A percentile compares a stretch with the other conserved stretches of the same genome.
phyloP scores from a whole-genome alignment of 2,888 invertebrate genomes.

The Helicoverpa assulta region DNA sequence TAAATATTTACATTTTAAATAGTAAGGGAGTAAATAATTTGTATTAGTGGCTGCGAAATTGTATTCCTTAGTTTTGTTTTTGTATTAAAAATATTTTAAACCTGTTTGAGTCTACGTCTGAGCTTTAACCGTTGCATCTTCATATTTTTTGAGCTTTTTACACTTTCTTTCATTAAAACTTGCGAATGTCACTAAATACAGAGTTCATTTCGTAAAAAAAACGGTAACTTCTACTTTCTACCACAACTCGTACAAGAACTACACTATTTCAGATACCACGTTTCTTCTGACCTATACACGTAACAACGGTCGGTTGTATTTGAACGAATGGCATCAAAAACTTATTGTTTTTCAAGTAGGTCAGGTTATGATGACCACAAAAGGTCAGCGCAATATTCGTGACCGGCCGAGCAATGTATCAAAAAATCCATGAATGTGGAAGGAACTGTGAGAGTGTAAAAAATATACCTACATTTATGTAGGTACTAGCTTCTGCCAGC shows the following conservation, averaged over 20 bases:
- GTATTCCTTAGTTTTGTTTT: no score
- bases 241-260: neutral
- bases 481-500: no score
- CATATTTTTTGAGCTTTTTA: no score
- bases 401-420: conserved; percentile 24
- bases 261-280: neutral
- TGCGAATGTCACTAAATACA: no score
- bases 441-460: conserved; percentile 12
- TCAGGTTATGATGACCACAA: conserved; percentile 36
- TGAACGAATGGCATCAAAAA: conserved; percentile 23
- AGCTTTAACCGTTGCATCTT: no score
- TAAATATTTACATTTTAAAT: neutral
- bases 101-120: no score
- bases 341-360: conserved; percentile 33
- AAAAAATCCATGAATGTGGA: conserved; percentile 42
- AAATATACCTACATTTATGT: neutral
- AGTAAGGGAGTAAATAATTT: no score
- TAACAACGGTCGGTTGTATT: neutral
- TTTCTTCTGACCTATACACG: conserved; percentile 1
- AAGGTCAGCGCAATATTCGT: conserved; percentile 46
- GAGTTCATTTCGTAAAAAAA: no score
- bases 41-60: no score
- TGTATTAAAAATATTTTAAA: no score
- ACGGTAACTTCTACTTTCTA: no score
- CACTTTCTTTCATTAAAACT: no score